Evolutionary conservation across 2,113 vertebrate genomes (phyloP), one percentile per base, ranked within the genome.

Genomic region (Ceyx cyanopectus): DNA sequence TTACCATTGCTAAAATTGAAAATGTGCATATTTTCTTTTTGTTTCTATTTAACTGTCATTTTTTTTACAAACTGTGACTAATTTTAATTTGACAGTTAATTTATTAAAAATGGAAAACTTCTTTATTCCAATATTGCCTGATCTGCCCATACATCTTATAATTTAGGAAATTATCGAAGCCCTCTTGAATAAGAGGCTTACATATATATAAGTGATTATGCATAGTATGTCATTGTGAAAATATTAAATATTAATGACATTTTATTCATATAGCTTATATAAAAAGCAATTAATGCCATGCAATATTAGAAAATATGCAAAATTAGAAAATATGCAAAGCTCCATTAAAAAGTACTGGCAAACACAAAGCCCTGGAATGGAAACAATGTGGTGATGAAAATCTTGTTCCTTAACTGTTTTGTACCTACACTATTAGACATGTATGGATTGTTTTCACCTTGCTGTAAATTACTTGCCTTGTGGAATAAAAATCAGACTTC

Each of bases 221-320:
- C 65, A 56, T 66, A 89, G 86, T 86, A 92, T 76, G 27, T 90
- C 84, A 93, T 32, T 61, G 57, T 87, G 60, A 92, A 91, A 93
- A 90, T 74, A 37, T 37, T 37, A 94, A 89, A 82, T 74, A 87
- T 34, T 80, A 80, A 50, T 45, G 75, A 63, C 23, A 30, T 89
- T 82, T 82, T 77, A 70, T 83, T 87, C n/a, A 63, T 60, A 37
- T 45, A 85, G 80, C 32, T 60, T 78, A 48, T 5, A 82, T n/a
- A 56, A 92, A 65, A 77, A 89, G 23, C 26, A 82, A 26, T 57
- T 80, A 60, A 70, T 73, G 78, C 41, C 58, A 76, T 45, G 76
- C 20, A 83, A 45, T 16, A 45, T 45, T 45, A 45, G 14, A 45
- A 45, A 45, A 45, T 45, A 45, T 45, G 45, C 24, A 50, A 50